Evolutionary conservation across 2,888 invertebrate genomes (phyloP), one percentile per base, ranked within the genome.

Genomic region (Dorcus parallelipipedus): DNA sequence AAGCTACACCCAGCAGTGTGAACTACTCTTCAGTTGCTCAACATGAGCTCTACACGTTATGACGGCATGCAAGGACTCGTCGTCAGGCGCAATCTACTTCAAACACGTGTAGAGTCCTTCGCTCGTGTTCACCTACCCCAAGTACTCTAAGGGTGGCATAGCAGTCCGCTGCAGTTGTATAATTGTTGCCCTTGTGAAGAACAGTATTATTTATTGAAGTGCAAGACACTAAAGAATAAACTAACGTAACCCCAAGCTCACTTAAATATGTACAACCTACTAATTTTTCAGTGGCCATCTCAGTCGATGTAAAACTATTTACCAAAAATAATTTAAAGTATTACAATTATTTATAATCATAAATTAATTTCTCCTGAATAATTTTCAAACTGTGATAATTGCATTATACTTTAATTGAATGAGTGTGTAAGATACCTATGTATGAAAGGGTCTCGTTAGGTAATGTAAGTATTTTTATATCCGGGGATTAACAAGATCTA

Each of bases 1-100:
- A 78, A 55, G 70, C 71, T 56, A 76, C 79, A 20, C 76, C 80
- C 1, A 78, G 77, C 42, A 75, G 76, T 38, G 78, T 79, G 57
- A 78, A 80, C 54, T 86, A 86, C 73, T 83, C 86, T 10, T 85
- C 86, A 43, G 85, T 86, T 60, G 82, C 84, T 42, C 85, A 85
- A 71, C 86, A 86, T 67, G 86, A 86, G 73, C 81, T 86, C 78
- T 86, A 85, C 74, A 82, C 84, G n/a, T 84, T 86, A 83, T 86
- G 85, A 86, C 85, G 84, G 66, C 83, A 84, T 69, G 81, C 81
- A 51, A 79, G 82, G 38, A 9, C 56, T 59, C 54, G 59, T 60
- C 52, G 64, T 51, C 58, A 59, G 54, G 49, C 60, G 45, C 58
- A 58, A 43, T 56, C 58, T 26, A 49, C 52, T 48, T 49, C 41